A percentile compares a stretch with the other conserved stretches of the same genome.
Conservation (phyloP, 2,888 invertebrate species). For the Lottia gigantea region DNA sequence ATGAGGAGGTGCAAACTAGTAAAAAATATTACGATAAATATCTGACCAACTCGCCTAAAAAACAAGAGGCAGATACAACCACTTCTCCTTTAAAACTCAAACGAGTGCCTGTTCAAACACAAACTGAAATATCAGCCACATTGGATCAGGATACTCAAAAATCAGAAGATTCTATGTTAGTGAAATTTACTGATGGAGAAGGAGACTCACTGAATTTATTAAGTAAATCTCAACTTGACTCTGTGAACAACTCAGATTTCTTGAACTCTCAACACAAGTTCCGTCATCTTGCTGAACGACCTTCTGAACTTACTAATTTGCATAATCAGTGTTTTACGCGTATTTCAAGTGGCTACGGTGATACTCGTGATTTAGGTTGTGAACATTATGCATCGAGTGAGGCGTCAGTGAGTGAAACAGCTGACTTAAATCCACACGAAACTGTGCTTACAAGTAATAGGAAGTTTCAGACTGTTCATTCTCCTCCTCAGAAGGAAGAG, state of each 20-base stretch:
- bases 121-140: not conserved
- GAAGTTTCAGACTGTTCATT: not conserved
- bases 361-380: not conserved
- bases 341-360: not conserved
- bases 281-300: not conserved
- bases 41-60: not conserved
- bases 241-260: not conserved
- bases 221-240: not conserved
- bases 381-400: conserved; percentile 1
- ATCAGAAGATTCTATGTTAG: not conserved
- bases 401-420: not conserved
- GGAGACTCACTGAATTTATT: not conserved
- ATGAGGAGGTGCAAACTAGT: not conserved
- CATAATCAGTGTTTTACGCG: not conserved
- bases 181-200: not conserved
- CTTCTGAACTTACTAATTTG: not conserved
- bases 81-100: not conserved
- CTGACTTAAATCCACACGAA: not conserved
- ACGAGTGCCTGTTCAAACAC: not conserved
- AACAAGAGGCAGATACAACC: not conserved
- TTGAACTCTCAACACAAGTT: not conserved
- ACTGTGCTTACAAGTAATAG: not conserved
- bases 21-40: not conserved
- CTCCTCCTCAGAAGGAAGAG: not conserved
- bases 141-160: not conserved